Base-by-base conservation (phyloP, 2,113 vertebrate species). In the Dendropsophus ebraccatus region DNA sequence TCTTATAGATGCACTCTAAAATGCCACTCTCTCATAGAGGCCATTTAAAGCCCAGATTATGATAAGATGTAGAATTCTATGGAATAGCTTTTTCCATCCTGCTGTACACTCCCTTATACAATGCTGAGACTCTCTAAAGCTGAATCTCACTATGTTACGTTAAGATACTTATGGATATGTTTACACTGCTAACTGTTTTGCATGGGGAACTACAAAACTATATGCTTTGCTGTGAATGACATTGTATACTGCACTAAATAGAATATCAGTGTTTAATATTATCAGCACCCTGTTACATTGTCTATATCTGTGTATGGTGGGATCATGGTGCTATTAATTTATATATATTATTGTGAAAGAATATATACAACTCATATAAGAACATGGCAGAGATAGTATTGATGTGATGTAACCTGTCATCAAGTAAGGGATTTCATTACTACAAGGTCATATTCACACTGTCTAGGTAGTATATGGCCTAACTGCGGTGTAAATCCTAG, bases 201-300 rank as follows among this genome's bases (percentile, higher is more conserved):
- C 77, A 60, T 80, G 77, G 77, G 52, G 14, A 62, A 60, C 17
- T 2, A 60, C 21, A 80, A 80, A 25, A n/a, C 21, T 60, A 41
- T 60, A 41, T 45, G 56, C 54, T 41, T 80, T 25, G n/a, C 56
- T 79, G 77, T 60, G 54, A 80, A 62, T 56, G 30, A 60, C 77
- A 80, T 45, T 80, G 54, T 80, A 80, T 80, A 41, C 32, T 80
- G 77, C 77, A 80, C 77, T 80, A 60, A 41, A 62, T 60, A 32
- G 54, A 62, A 60, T 56, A 79, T 80, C 77, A 80, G 77, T 60
- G 77, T 80, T 80, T n/a, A 25, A n/a, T n/a, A 62, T 80, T 37
- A 60, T 80, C 54, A 25, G 56, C 54, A 80, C 56, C 54, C 54
- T 60, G 54, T 80, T 13, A 16, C 58, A 41, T 12, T 41, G 56